Conservation (phyloP, 2,888 invertebrate genomes). For the Drosophila anceps region DNA sequence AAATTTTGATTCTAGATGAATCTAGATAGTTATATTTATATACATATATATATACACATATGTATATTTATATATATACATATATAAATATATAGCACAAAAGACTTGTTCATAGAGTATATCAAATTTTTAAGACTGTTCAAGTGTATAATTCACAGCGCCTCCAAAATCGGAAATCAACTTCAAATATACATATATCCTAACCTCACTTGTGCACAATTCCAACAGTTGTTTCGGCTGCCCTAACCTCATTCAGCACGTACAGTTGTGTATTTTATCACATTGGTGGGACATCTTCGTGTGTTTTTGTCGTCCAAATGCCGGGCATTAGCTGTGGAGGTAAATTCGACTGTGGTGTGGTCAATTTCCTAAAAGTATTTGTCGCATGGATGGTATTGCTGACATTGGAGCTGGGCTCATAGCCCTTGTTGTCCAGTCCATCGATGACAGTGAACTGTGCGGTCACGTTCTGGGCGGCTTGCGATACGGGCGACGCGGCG, state of each 20-base stretch:
- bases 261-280: slow-evolving; percentile 33
- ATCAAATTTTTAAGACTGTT: slow-evolving; percentile 52
- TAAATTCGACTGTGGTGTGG: slow-evolving; percentile 83
- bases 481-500: slow-evolving; percentile 46
- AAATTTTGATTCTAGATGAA: slow-evolving; percentile 36
- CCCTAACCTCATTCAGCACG: slow-evolving; percentile 10
- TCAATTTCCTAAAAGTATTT: slow-evolving; percentile 73
- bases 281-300: slow-evolving; percentile 76
- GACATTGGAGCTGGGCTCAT: slow-evolving; percentile 37
- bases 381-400: slow-evolving; percentile 64
- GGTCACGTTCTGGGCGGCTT: slow-evolving; percentile 65
- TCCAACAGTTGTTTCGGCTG: slow-evolving; percentile 1
- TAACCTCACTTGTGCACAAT: slow-evolving; percentile 13
- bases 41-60: slow-evolving; percentile 7
- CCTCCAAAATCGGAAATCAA: background rate
- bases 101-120: slow-evolving; percentile 40
- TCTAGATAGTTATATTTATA: slow-evolving; percentile 20
- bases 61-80: slow-evolving; percentile 8
- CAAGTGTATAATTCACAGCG: slow-evolving; percentile 13
- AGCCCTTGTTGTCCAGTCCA: slow-evolving; percentile 80
- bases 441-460: slow-evolving; percentile 69
- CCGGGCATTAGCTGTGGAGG: slow-evolving; percentile 85
- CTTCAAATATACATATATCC: background rate
- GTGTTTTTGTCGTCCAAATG: slow-evolving; percentile 85
- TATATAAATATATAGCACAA: slow-evolving; percentile 20